Evolutionary conservation across 2,797 vertebrate genomes (phyloP).

Genomic region (Fistularia tabacaria): DNA sequence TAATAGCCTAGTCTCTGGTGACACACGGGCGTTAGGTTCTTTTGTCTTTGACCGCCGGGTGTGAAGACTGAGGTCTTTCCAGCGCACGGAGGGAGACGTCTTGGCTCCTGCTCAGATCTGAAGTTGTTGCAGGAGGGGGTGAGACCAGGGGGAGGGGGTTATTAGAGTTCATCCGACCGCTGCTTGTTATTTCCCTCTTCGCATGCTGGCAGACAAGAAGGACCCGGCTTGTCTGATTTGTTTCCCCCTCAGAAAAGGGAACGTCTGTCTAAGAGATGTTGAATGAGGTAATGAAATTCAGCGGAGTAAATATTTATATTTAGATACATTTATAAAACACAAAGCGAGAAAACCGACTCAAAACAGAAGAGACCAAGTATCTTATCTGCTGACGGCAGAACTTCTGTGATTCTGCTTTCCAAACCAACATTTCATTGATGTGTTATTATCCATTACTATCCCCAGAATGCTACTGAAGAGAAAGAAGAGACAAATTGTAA

Average conservation of each 20-base stretch:
- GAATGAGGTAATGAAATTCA: conserved; percentile 23
- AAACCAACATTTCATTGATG: no score
- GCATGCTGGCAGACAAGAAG: conserved; percentile 2
- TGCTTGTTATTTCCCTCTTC: conserved; percentile 18
- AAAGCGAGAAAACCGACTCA: no score
- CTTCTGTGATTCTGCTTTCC: no score
- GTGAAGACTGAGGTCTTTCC: conserved; percentile 38
- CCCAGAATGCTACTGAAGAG: no score
- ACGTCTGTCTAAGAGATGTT: conserved; percentile 28
- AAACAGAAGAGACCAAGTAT: no score
- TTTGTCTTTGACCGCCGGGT: conserved; percentile 29
- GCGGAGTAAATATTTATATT: not conserved
- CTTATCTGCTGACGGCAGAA: no score
- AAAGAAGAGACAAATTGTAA: no score
- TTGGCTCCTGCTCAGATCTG: conserved; percentile 21
- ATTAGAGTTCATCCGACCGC: conserved; percentile 51
- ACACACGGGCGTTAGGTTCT: conserved; percentile 19
- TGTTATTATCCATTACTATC: no score
- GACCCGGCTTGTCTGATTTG: conserved; percentile 26
- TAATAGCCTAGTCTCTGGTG: conserved; percentile 7
- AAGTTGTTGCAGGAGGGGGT: conserved; percentile 24
- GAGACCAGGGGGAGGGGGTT: conserved; percentile 11
- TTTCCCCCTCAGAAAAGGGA: conserved; percentile 42
- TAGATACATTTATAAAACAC: conserved; percentile 14
- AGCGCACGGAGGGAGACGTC: conserved; percentile 37